These are phyloP conservation scores for Polydrusus tereticollis DNA, from an alignment of 2,888 invertebrate genomes.

Conservation along the genomic window DNA sequence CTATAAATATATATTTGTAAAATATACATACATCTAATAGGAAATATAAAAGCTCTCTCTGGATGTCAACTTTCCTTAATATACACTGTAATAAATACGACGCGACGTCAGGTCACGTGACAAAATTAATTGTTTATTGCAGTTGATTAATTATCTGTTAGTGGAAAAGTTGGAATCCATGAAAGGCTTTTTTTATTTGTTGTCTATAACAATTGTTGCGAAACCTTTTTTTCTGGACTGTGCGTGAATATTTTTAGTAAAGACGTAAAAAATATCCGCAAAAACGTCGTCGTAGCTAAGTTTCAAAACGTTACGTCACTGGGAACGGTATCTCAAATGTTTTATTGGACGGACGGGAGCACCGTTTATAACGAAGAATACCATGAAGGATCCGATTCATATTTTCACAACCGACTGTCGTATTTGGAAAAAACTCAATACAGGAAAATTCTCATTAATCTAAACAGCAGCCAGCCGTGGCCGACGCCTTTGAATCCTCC, in stretches of 20 bases:
- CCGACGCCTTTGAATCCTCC: constrained; percentile 86
- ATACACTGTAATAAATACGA: too few relatives aligned
- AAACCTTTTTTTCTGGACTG: not conserved
- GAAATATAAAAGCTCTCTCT: too few relatives aligned
- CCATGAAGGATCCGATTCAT: constrained; percentile 74
- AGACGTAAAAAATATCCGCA: constrained; percentile 79
- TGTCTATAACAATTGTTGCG: too few relatives aligned
- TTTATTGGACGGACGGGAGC: constrained; percentile 89
- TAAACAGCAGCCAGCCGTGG: constrained; percentile 81
- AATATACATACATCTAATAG: too few relatives aligned
- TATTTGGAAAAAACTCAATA: constrained; percentile 65
- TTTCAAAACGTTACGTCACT: constrained; percentile 83
- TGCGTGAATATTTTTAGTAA: constrained; percentile 66
- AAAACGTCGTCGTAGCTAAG: constrained; percentile 65
- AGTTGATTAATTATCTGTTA: too few relatives aligned
- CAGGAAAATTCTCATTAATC: constrained; percentile 69
- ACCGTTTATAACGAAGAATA: constrained; percentile 85
- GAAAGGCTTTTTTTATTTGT: too few relatives aligned
- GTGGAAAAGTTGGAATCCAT: too few relatives aligned
- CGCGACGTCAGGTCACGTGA: too few relatives aligned
- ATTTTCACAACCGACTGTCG: constrained; percentile 83
- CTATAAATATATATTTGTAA: constrained; percentile 24
- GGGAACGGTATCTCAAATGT: constrained; percentile 80
- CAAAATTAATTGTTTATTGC: too few relatives aligned
- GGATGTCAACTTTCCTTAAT: too few relatives aligned